Base-by-base conservation (phyloP, 64 coral and sea anemone genomes). In the Pocillopora verrucosa region DNA sequence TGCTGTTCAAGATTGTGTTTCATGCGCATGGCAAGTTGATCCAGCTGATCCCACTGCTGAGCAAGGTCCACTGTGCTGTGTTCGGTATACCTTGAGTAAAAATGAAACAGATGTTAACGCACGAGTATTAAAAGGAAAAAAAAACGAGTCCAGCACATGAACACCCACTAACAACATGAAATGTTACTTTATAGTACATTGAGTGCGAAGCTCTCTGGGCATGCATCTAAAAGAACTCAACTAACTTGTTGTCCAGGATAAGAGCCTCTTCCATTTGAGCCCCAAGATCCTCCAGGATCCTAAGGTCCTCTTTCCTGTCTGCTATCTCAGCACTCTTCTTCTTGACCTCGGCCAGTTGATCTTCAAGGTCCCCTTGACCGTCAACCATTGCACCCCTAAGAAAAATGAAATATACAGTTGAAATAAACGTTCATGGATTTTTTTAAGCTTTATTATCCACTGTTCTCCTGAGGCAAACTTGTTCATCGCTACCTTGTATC, bases 181-280 rank as follows among this genome's bases (percentile, higher is more conserved):
- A 51, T 51, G 41, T 51, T 51, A 51, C 41, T 51, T 51, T 51
- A 51, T 7, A 51, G 3, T 51, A 51, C 41, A 51, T 51, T 51
- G 41, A 3, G 41, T 51, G 41, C 41, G 7, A 51, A 51, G 41
- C 41, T 51, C 7, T 51, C 41, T 51, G 41, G 41, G 41, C 41
- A 7, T 51, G 3, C 41, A 51, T 51, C 41, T 51, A 51, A 3
- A 51, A 51, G 3, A 51, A 51, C 41, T 51, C 0, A 58, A 89
- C 92, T 10, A 76, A 98, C 96, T 93, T 99, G 93, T 99, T 99
- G 69, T 99, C 97, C 63, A 99, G 82, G 84, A 99, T 99, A 16
- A 99, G 97, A 9, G 97, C 97, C 68, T 99, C 97, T 77, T 99
- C 97, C 97, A 99, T 99, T 84, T 99, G 97, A 56, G 94, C 93